Base-by-base conservation (phyloP, 2,113 vertebrate species). In the Sebastes schlegelii region DNA sequence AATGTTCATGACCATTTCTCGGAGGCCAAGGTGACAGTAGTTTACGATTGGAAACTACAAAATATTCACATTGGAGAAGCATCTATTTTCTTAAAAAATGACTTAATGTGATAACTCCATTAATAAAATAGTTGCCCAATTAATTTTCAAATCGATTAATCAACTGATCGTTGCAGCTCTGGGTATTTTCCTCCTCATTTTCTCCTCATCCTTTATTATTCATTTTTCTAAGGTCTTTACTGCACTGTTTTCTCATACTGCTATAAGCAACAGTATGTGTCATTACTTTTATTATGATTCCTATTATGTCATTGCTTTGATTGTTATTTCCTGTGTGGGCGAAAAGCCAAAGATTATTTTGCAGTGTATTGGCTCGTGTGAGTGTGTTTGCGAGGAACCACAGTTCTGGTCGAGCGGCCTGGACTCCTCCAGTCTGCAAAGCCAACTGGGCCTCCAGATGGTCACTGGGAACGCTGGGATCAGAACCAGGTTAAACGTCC, bases 361-460 rank as follows among this genome's bases (percentile, higher is more conserved):
- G 63, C 77, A 70, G 62, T 16, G 4, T 1, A 2, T 7, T 26
- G 8, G 48, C 14, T 34, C 45, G 42, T 71, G 68, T 49, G 14
- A 19, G 60, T 1, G 48, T 45, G 74, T 55, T 40, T 51, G 70
- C 48, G 49, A 16, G 62, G 10, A 4, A 21, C 2, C 23, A 54
- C 58, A 64, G 55, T 51, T 74, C 67, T 65, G 82, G 58, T 34
- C n/a, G 21, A 70, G 70, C 14, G 64, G 34, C 52, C 58, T 13
- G 4, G 46, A 48, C 42, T 51, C 54, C 17, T 61, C 13, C 61
- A 21, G 46, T 66, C 42, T 34, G 64, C 43, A n/a, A 14, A 81
- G 72, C 82, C 86, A 87, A 63, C 74, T 84, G 78, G 80, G 74
- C 63, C 13, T 75, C 87, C 85, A 86, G 87, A 84, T 89, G 86